A percentile compares a stretch with the other conserved stretches of the same genome.
Evolutionary conservation across 2,113 vertebrate genomes (phyloP).

Genomic region (Melanerpes formicivorus): DNA sequence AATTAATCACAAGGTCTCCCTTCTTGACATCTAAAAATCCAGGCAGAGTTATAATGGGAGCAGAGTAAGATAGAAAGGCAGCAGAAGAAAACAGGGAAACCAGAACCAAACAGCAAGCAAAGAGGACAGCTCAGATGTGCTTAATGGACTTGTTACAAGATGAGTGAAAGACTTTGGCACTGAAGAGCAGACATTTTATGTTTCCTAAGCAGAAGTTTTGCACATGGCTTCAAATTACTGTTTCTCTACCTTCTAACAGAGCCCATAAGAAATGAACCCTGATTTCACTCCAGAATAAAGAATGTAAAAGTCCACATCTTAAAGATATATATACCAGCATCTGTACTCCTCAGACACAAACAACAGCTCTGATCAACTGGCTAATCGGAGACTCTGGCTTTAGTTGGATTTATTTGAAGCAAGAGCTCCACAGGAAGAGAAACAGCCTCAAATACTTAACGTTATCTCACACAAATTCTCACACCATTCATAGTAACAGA

Average conservation of each 20-base stretch:
- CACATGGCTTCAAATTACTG: background rate
- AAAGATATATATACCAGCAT: background rate
- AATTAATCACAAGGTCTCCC: background rate
- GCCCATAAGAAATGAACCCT: background rate
- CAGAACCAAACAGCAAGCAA: background rate
- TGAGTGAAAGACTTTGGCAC: background rate
- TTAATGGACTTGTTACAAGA: background rate
- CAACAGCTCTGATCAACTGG: background rate
- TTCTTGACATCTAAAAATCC: background rate
- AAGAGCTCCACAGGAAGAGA: background rate
- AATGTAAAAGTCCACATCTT: background rate
- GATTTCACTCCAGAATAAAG: background rate
- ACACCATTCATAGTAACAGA: background rate
- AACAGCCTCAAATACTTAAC: background rate
- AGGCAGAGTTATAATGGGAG: background rate
- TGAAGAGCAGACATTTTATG: background rate
- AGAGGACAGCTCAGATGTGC: background rate
- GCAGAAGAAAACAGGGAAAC: background rate
- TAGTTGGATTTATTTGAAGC: background rate
- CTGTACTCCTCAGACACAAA: background rate
- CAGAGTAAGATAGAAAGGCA: background rate
- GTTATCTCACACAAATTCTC: background rate
- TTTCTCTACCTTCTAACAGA: background rate
- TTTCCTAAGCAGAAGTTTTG: background rate
- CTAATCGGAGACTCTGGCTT: background rate